Evolutionary conservation across 2,888 invertebrate genomes (phyloP).

Genomic region (Heteromyza rotundicornis): DNA sequence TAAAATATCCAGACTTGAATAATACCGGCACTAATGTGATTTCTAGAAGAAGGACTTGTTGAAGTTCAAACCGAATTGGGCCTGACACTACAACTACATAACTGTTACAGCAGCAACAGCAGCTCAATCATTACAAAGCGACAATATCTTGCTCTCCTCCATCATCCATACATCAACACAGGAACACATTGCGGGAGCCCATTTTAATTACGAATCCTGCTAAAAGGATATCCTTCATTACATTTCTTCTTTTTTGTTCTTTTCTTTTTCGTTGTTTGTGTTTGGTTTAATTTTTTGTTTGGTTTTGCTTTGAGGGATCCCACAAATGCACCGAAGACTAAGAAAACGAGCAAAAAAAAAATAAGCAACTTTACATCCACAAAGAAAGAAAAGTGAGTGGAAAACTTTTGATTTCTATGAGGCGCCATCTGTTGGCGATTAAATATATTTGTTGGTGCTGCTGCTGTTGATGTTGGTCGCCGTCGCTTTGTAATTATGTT

Average conservation of each 20-base stretch:
- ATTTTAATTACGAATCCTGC: conserved; percentile 29
- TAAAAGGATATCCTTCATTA: conserved; percentile 25
- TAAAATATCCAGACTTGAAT: too few species aligned
- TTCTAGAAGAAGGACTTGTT: too few species aligned
- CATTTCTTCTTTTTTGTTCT: conserved; percentile 16
- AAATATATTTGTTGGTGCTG: conserved; percentile 10
- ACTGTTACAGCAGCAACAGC: too few species aligned
- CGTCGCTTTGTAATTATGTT: conserved; percentile 11
- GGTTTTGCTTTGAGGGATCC: too few species aligned
- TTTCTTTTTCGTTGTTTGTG: conserved; percentile 7
- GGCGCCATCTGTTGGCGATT: conserved; percentile 26
- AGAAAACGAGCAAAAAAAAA: conserved; percentile 3
- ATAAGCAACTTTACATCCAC: not conserved
- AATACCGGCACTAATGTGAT: too few species aligned
- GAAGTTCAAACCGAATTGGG: too few species aligned
- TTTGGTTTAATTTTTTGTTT: too few species aligned
- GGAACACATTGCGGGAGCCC: conserved; percentile 8
- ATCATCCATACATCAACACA: not conserved
- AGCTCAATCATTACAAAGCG: too few species aligned
- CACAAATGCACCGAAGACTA: too few species aligned
- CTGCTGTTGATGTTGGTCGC: not conserved
- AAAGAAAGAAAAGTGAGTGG: not conserved
- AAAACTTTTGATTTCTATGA: conserved; percentile 15
- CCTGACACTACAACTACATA: too few species aligned
- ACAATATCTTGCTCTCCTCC: too few species aligned